Evolutionary conservation across 2,797 vertebrate genomes (phyloP).

Genomic region (Streptopelia turtur): DNA sequence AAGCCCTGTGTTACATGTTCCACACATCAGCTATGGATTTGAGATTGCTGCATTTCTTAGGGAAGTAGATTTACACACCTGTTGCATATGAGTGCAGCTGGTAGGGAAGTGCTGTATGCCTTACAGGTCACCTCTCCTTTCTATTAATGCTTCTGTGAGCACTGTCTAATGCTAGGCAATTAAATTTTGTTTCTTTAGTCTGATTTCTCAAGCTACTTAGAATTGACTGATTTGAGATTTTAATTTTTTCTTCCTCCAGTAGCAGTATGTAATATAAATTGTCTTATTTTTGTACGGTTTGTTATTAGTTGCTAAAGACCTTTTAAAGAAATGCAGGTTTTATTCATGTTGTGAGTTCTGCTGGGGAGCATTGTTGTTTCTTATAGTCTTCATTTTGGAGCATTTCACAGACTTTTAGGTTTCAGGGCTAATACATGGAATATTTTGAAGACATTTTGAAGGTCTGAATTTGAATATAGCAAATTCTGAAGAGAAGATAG

Average conservation of each 20-base stretch:
- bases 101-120: background rate
- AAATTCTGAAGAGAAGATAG: background rate
- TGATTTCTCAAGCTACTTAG: background rate
- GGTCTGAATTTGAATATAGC: background rate
- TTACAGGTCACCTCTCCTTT: background rate
- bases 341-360: background rate
- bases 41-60: background rate
- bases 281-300: background rate
- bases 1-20: background rate
- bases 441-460: background rate
- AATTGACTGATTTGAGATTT: background rate
- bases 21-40: background rate
- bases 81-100: background rate
- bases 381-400: background rate
- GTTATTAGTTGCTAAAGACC: background rate
- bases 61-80: background rate
- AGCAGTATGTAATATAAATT: background rate
- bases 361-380: background rate
- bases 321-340: background rate
- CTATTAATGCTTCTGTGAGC: background rate
- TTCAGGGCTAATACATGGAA: background rate
- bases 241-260: background rate
- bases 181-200: background rate
- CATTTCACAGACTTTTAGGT: background rate
- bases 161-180: background rate